Base-by-base conservation (phyloP, 2,797 vertebrate genomes). In the Poecilia wingei region DNA sequence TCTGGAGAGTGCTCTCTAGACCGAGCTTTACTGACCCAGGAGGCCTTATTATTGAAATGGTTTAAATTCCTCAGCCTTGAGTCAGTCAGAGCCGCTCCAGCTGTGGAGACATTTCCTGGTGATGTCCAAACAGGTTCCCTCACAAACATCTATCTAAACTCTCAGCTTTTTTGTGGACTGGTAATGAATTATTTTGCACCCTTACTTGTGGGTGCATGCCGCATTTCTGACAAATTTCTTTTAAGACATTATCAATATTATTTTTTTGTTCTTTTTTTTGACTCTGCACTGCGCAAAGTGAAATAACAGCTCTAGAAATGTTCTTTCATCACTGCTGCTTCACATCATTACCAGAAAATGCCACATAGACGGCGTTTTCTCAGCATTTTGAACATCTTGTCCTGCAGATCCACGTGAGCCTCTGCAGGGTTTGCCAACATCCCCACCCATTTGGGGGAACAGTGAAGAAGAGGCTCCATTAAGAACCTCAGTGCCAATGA, bases 41-140 rank as follows among this genome's bases (percentile, higher is more conserved):
- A 82, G 79, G 78, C 71, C 78, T 82, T 79, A 80, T 94, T 86
- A 85, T 70, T 13, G 12, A 72, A 77, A 90, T 92, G 55, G 76
- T 86, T 93, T 70, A 82, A 89, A 94, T 94, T 92, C 92, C 92
- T 81, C 66, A 83, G 82, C 49, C 5, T 66, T 89, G 82, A 90
- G 83, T 92, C 90, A 88, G 83, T 46, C 71, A 1, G n/a, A 1
- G 73, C 79, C 33, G 76, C 69, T 92, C 91, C 90, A 91, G 90
- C 91, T 91, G 91, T 79, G 84, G 75, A 91, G 87, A 86, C 71
- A 49, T 88, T 92, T 88, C 86, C 76, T 78, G 64, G 82, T 84
- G 79, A 86, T 78, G 83, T 89, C 82, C 76, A 3, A 86, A 92
- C 82, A 86, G 87, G 89, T 91, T 84, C 71, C 46, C 69, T 71